Evolutionary conservation across 2,888 invertebrate species (phyloP).

Genomic region (Noctua janthina): DNA sequence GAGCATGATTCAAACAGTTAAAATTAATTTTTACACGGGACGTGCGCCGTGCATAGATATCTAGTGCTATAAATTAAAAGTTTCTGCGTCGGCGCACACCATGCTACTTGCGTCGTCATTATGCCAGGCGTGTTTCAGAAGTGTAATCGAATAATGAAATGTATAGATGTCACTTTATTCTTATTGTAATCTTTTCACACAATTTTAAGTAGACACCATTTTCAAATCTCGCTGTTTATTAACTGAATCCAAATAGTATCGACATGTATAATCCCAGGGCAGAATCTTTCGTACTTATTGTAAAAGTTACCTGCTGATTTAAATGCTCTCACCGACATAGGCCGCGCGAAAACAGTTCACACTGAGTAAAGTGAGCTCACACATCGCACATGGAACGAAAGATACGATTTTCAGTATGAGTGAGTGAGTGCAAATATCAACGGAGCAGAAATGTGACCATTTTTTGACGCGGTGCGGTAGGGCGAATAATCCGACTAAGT

Average conservation of each 20-base stretch:
- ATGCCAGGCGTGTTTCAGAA: neutral
- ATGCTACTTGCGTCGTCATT: neutral
- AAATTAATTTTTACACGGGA: neutral
- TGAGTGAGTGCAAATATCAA: neutral
- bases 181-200: conserved; percentile 10
- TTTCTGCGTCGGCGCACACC: neutral
- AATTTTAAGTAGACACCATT: conserved; percentile 29
- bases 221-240: conserved; percentile 27
- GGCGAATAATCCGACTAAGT: neutral
- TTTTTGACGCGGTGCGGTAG: neutral
- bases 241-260: conserved; percentile 4
- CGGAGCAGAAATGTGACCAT: neutral
- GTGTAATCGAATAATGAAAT: neutral
- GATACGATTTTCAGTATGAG: neutral
- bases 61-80: neutral
- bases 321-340: no score
- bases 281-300: neutral
- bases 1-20: neutral
- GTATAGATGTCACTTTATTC: conserved; percentile 6
- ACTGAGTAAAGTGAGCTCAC: neutral
- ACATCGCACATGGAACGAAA: neutral
- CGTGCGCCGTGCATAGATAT: neutral
- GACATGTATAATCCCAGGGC: neutral
- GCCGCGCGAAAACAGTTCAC: neutral
- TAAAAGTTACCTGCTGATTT: neutral